Conservation (phyloP, 2,113 vertebrate species). For the Cynocephalus volans region DNA sequence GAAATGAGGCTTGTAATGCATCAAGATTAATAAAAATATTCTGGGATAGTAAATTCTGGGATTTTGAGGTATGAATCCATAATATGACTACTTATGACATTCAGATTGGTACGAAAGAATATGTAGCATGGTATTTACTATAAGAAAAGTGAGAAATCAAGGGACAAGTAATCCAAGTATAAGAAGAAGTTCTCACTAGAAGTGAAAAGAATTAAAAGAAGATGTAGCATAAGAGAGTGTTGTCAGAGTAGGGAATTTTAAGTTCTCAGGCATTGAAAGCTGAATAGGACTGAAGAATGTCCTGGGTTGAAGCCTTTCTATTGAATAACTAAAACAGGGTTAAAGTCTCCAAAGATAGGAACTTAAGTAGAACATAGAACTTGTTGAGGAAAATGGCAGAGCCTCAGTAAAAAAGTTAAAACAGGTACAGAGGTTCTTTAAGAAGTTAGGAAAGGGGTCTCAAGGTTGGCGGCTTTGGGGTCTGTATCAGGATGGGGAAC, state of each 20-base stretch:
- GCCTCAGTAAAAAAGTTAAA: background rate
- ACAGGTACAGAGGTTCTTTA: background rate
- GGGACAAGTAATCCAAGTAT: background rate
- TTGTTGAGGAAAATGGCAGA: background rate
- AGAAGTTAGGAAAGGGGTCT: background rate
- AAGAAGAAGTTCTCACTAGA: background rate
- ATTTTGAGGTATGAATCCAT: background rate
- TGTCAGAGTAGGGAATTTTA: background rate
- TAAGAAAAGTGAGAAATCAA: background rate
- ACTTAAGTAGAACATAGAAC: background rate
- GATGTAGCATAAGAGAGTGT: background rate
- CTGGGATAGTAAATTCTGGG: background rate
- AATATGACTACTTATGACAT: background rate
- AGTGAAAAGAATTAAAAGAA: background rate
- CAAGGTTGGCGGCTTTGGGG: fast-evolving
- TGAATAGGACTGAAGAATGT: background rate
- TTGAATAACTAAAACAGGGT: background rate
- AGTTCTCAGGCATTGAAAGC: background rate
- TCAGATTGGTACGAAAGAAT: background rate
- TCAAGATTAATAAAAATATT: background rate
- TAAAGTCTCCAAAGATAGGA: background rate
- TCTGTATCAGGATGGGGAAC: background rate
- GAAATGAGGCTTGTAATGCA: background rate
- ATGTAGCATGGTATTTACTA: background rate
- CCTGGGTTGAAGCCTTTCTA: background rate